Evolutionary conservation across 1,140 invertebrate genomes (phyloP), one percentile per base, ranked within the genome.

Genomic region (Drosophila auraria): DNA sequence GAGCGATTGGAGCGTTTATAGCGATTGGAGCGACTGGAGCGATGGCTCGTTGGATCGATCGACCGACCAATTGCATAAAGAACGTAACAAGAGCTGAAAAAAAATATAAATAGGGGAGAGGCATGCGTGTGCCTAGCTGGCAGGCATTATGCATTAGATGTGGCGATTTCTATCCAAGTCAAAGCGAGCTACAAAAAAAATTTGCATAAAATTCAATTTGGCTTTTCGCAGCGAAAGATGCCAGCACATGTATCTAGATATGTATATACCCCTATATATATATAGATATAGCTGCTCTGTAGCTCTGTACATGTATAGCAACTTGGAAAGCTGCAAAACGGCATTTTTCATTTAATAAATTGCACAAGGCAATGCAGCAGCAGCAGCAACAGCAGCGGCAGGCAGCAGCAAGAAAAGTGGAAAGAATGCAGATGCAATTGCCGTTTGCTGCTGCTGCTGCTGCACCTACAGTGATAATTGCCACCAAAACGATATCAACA

Each of bases 201-300:
- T 90, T 90, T 90, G 87, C 86, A 89, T 90, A 90, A 90, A 89
- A 90, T 90, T 90, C 86, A 89, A 89, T 90, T 89, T 90, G 79
- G 60, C 50, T 61, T 61, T 70, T 73, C 75, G 78, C 68, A 64
- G 73, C 69, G 44, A 89, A 73, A 87, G 80, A 87, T 87, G 83
- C 72, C 68, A 77, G 66, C 51, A 71, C 61, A 51, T 73, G 23
- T 56, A 33, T 49, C 17, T 17, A 25, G 20, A 56, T 51, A 65
- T 38, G 62, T 42, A 44, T 64, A 59, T 27, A 62, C 27, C 50
- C 40, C 42, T 12, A 49, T 27, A n/a, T 50, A 49, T 25, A 40
- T 45, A 20, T 42, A 40, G 51, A 33, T 27, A 54, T 45, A 65
- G 30, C 53, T 38, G 63, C 51, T 8, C 58, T 38, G 58, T 58